phyloP scores from a whole-genome alignment of 2,797 vertebrate species.

The Xyrichtys novacula region DNA sequence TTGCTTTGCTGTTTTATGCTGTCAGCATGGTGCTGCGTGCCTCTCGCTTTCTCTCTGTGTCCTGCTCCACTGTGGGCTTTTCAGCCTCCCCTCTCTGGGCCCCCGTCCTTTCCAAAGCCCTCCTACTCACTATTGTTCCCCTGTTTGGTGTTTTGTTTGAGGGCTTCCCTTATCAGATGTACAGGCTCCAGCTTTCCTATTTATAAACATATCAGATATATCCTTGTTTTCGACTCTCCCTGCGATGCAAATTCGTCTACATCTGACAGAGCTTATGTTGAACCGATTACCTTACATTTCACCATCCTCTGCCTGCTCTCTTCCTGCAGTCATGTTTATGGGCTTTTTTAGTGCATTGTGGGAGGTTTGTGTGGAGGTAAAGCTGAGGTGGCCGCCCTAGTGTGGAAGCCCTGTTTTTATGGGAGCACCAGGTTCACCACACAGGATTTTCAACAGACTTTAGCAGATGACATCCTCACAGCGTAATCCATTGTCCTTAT shows the following conservation, averaged over 20 bases:
- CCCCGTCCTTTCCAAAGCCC: conserved; percentile 71
- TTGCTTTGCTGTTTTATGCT: conserved; percentile 46
- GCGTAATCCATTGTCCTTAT: conserved; percentile 41
- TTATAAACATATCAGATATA: conserved; percentile 61
- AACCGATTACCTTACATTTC: conserved; percentile 31
- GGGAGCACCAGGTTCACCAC: conserved; percentile 65
- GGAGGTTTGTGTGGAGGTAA: conserved; percentile 72
- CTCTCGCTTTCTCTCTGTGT: conserved; percentile 36
- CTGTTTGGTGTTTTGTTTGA: conserved; percentile 71
- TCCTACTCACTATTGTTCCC: conserved; percentile 81
- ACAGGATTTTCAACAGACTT: conserved; percentile 58
- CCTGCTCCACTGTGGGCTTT: conserved; percentile 66
- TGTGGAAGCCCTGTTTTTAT: conserved; percentile 73
- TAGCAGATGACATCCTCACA: conserved; percentile 26
- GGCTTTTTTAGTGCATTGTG: conserved; percentile 67
- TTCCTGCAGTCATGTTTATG: conserved; percentile 63
- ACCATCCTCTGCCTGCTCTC: conserved; percentile 28
- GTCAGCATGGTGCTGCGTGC: conserved; percentile 55
- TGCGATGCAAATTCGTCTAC: neutral
- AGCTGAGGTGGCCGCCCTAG: conserved; percentile 68
- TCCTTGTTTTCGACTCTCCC: conserved; percentile 4
- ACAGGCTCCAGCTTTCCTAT: conserved; percentile 50
- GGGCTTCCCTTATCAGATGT: conserved; percentile 70
- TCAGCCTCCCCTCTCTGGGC: conserved; percentile 73
- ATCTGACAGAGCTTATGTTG: conserved; percentile 24